Base-by-base conservation (phyloP, 2,113 vertebrate species). In the Cyanoramphus novaezelandiae region DNA sequence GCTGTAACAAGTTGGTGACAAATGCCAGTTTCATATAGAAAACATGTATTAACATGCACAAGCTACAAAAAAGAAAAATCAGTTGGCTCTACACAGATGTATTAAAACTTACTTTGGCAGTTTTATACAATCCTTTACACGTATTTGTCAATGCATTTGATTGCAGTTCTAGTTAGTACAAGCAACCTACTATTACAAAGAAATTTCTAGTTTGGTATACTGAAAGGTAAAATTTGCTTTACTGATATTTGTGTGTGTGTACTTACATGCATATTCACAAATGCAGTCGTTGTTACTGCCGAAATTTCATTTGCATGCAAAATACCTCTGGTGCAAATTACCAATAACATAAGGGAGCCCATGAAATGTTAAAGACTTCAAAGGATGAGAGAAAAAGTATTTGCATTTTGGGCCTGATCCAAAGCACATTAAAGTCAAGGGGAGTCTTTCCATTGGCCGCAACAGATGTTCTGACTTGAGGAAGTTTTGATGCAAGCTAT, bases 281-380 rank as follows among this genome's bases (percentile, higher is more conserved):
- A 70, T 31, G 55, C 44, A 55, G 59, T 68, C 18, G 7, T 35
- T 24, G 25, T 74, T 96, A 62, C 87, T 86, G 77, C 68, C 3
- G 23, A 95, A 93, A 63, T 88, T 97, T 92, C 90, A 95, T 97
- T 96, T 92, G 95, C 92, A 92, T 94, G 91, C 87, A 97, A 97
- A 96, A 94, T 87, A 94, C 77, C 85, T 94, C 72, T 92, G 72
- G 60, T 93, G 83, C 93, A 95, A 94, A 83, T 94, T 94, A 96
- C 92, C 96, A 97, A 94, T 84, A 96, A 80, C 88, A 92, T 90
- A 96, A 92, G 94, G 90, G 70, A 97, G 75, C 63, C 93, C 92
- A 93, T 90, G 95, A 96, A 97, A 95, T 78, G 88, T 93, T 88
- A 75, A 90, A 95, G 87, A 91, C 95, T 96, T 94, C 90, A 93